Percentiles rank a stretch among this genome's conserved stretches.
Conservation (phyloP, 2,888 invertebrate species). For the Drosophila buzzatii region DNA sequence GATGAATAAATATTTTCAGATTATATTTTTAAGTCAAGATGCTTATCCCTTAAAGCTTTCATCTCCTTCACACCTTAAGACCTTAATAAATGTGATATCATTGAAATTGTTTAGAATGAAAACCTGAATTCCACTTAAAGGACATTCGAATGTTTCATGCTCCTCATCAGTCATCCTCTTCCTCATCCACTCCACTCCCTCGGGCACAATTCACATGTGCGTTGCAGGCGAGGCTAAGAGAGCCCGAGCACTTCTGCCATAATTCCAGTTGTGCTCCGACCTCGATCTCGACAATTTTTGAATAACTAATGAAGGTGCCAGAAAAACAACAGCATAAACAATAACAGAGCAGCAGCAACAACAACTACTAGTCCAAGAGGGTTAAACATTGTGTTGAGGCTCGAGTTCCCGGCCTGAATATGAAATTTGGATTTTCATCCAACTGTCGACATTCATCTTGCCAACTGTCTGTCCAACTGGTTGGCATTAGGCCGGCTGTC, state of each 20-base stretch:
- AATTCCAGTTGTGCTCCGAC: slow-evolving; percentile 69
- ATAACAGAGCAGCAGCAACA: slow-evolving; percentile 44
- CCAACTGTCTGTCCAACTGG: slow-evolving; percentile 75
- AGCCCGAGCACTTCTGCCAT: slow-evolving; percentile 63
- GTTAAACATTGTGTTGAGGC: slow-evolving; percentile 55
- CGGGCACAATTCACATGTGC: slow-evolving; percentile 59
- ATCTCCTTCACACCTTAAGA: background rate
- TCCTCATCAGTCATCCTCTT: slow-evolving; percentile 39
- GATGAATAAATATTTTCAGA: background rate
- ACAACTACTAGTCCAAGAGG: slow-evolving; percentile 26
- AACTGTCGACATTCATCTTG: slow-evolving; percentile 80
- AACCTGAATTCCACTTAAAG: slow-evolving; percentile 22
- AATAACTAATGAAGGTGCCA: slow-evolving; percentile 81
- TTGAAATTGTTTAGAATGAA: slow-evolving; percentile 8
- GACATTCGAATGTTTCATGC: slow-evolving; percentile 7
- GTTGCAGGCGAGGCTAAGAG: slow-evolving; percentile 38
- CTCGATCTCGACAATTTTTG: slow-evolving; percentile 72
- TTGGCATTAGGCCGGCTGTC: slow-evolving; percentile 60
- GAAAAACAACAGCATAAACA: slow-evolving; percentile 69
- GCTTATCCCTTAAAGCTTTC: slow-evolving; percentile 8
- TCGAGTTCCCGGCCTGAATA: slow-evolving; percentile 70
- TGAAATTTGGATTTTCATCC: slow-evolving; percentile 75
- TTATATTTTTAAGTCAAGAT: background rate
- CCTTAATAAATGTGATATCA: background rate
- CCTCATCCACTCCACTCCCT: background rate